Base-by-base conservation (phyloP, 2,888 invertebrate species). In the Thymelicus lineola region DNA sequence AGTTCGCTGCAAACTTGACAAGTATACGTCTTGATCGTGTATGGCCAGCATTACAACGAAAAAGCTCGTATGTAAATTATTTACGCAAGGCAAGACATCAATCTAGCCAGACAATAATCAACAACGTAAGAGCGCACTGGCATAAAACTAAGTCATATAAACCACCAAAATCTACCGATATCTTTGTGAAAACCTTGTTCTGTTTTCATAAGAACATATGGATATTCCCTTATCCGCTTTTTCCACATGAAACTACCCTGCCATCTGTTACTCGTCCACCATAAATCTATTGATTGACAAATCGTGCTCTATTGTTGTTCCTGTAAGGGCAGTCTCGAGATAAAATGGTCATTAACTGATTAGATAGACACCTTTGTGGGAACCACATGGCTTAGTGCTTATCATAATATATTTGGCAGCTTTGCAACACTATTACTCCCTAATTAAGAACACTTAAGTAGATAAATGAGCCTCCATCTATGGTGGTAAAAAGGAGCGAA, bases 331-430 rank as follows among this genome's bases (percentile, higher is more conserved):
- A 63, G 17, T 7, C 20, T 20, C 50, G 82, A 81, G 75, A 79
- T 78, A 83, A 82, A 71, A 66, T 79, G 76, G 82, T 76, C 78
- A 77, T 78, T 81, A 83, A 82, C 83, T 80, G 86, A 83, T 85
- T 83, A 84, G 82, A 83, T 69, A 63, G 36, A 20, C 48, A 53
- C 36, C 5, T 45, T 57, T 20, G 7, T 20, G 46, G 46, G 62
- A 10, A 63, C 58, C 69, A 69, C 62, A 69, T 69, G 69, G 69
- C 48, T 57, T 17, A 46, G 38, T 35, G 14, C 50, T 58, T 69
- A 69, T 63, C 63, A 58, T 63, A 57, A 57, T 68, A 62, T 36
- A 57, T 48, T 58, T 63, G n/a, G 50, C 28, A 58, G 12, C 42
- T 46, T 69, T 48, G 57, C 38, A 35, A 9, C n/a, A 9, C 48